Base-by-base conservation (phyloP, 2,888 invertebrate genomes). In the Gari tellinella region DNA sequence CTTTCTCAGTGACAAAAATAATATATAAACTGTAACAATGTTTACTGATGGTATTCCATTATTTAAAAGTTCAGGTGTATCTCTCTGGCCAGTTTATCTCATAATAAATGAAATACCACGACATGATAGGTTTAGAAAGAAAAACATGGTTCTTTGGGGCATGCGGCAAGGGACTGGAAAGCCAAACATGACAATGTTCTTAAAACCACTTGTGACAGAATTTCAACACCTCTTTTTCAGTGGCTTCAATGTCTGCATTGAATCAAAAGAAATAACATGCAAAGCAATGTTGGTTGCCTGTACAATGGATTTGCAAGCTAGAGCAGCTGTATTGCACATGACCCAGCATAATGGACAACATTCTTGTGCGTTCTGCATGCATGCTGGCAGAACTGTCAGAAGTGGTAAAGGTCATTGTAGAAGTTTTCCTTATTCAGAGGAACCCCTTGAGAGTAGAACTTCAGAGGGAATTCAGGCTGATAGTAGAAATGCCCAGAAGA, bases 241-340 rank as follows among this genome's bases (percentile, higher is more conserved):
- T 26, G 67, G 76, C 37, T 23, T 72, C 12, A 19, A 15, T 3
- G 14, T 72, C 8, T 21, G 5, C 8, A 37, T 55, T 14, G 45
- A 52, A 48, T 12, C 40, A 23, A 40, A 23, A 31, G n/a, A 41
- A 43, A 46, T 51, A 8, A 45, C 4, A 19, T 60, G 56, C 10
- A 76, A 62, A 60, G 65, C 64, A 10, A 65, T 67, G 58, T 38
- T 70, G 8, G n/a, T 63, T 52, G 48, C 70, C 52, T 60, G 45
- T 5, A 81, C 74, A 12, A 73, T 77, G 68, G 80, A 77, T 25
- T 58, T 80, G 43, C 80, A 69, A 46, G 77, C 77, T 15, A 61
- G 75, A 49, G 57, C 75, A 19, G 25, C 60, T 60, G 66, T 76
- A 15, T 19, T 68, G 8, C 49, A 69, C n/a, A 77, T 75, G 74